Evolutionary conservation across 1,140 invertebrate genomes (phyloP).

Genomic region (Lepidurus arcticus): DNA sequence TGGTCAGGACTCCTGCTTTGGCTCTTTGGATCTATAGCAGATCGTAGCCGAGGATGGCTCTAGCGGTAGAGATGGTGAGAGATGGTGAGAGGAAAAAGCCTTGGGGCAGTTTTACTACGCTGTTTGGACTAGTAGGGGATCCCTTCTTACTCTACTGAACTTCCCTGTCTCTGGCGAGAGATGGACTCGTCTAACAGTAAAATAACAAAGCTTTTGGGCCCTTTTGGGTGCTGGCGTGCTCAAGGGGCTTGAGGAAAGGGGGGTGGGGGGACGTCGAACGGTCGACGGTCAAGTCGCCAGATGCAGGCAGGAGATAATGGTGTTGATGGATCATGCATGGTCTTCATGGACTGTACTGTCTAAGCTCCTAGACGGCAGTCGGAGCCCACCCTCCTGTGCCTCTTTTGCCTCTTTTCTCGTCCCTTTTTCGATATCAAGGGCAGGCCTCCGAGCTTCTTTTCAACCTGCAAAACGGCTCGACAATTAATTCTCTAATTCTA

Average conservation of each 20-base stretch:
- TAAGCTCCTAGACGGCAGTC: slow-evolving; percentile 17
- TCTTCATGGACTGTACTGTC: slow-evolving; percentile 13
- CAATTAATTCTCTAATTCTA: slow-evolving; percentile 19
- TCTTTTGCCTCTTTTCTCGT: not conserved
- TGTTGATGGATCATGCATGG: slow-evolving; percentile 18
- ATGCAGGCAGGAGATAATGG: slow-evolving; percentile 17
- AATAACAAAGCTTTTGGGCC: not conserved
- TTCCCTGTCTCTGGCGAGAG: not conserved
- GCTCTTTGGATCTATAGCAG: not conserved
- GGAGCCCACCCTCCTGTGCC: slow-evolving; percentile 3
- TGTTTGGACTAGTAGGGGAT: not conserved
- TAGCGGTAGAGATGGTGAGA: not conserved
- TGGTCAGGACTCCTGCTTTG: too few relatives aligned
- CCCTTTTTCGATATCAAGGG: not conserved
- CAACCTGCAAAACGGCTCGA: slow-evolving; percentile 1
- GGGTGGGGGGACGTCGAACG: not conserved
- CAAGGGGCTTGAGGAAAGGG: not conserved
- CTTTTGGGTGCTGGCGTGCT: not conserved
- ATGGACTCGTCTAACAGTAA: not conserved
- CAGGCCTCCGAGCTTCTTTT: not conserved
- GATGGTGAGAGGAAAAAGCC: not conserved
- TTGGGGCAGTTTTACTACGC: not conserved
- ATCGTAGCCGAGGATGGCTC: not conserved
- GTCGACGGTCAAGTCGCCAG: slow-evolving; percentile 15
- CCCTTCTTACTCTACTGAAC: slow-evolving; percentile 11